Evolutionary conservation across 2,888 invertebrate species (phyloP).

Genomic region (Heliconius aoede): DNA sequence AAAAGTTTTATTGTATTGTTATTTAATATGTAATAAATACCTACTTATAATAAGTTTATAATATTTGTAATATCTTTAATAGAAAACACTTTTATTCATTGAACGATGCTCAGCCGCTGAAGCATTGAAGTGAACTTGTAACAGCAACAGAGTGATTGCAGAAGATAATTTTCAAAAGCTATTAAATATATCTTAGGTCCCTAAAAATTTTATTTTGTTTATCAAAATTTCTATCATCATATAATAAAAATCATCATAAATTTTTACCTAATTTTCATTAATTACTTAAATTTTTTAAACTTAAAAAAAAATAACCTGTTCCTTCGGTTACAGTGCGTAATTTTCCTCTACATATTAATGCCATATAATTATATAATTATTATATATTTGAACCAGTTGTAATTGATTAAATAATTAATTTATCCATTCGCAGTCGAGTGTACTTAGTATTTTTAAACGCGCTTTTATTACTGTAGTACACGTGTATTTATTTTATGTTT

Average conservation of each 20-base stretch:
- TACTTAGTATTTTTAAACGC: constrained; percentile 3
- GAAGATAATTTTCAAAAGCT: not conserved
- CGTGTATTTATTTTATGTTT: too few relatives aligned
- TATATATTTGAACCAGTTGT: not conserved
- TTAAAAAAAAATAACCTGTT: not conserved
- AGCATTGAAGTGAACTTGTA: not conserved
- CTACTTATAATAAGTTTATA: not conserved
- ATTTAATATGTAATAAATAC: too few relatives aligned
- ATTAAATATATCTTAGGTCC: not conserved
- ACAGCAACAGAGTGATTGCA: constrained; percentile 4
- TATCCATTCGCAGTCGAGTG: not conserved
- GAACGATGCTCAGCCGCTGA: constrained; percentile 13
- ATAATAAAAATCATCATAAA: not conserved
- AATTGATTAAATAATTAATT: not conserved
- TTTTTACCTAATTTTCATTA: too few relatives aligned
- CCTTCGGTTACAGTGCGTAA: not conserved
- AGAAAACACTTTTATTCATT: constrained; percentile 5
- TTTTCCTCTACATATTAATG: not conserved
- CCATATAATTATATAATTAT: not conserved
- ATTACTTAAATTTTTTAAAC: too few relatives aligned
- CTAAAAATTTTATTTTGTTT: not conserved
- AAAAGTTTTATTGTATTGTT: too few relatives aligned
- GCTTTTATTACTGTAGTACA: too few relatives aligned
- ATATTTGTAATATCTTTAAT: not conserved
- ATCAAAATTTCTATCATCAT: too few relatives aligned